Evolutionary conservation across 2,888 invertebrate species (phyloP), one percentile per base, ranked within the genome.

Genomic region (Oeneis ivallda): DNA sequence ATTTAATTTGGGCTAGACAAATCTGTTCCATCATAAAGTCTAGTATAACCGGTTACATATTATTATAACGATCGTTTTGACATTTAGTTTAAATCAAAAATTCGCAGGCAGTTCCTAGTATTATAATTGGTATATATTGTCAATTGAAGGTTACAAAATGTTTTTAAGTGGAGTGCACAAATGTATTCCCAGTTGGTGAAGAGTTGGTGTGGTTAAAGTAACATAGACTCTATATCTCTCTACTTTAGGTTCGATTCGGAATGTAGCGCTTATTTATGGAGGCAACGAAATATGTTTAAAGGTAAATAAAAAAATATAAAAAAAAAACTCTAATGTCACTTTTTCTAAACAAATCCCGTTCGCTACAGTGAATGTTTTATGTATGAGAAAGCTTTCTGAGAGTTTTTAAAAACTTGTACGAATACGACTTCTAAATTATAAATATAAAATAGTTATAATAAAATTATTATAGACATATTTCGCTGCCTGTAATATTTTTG

Each of bases 211-310:
- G 60, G 26, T 52, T 64, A 11, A 57, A 49, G 19, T 56, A 39
- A 59, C 3, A 41, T 64, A 59, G 59, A 64, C 64, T 53, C 54
- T 59, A 19, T 26, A 37, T 53, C 53, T 59, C 52, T 58, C 32
- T 59, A 45, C 17, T 53, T 64, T 15, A 64, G 64, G 59, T 59
- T 64, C 32, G 19, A 59, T 59, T 60, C 52, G 32, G 53, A 50
- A 50, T 47, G 49, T 53, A 60, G 57, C 13, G 53, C 61, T 68
- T 66, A 53, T 41, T 57, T 34, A 15, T 37, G 47, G 37, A n/a
- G 47, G 32, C 57, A 37, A 61, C 37, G 58, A 54, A 58, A 62
- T 62, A 69, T 62, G 64, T 50, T 26, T 15, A 17, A 15, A 62
- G 26, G 5, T 11, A 11, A 5, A 15, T 26, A 26, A 26, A 26